phyloP scores from a whole-genome alignment of 1,140 invertebrate genomes.

The Trichomalopsis sarcophagae region DNA sequence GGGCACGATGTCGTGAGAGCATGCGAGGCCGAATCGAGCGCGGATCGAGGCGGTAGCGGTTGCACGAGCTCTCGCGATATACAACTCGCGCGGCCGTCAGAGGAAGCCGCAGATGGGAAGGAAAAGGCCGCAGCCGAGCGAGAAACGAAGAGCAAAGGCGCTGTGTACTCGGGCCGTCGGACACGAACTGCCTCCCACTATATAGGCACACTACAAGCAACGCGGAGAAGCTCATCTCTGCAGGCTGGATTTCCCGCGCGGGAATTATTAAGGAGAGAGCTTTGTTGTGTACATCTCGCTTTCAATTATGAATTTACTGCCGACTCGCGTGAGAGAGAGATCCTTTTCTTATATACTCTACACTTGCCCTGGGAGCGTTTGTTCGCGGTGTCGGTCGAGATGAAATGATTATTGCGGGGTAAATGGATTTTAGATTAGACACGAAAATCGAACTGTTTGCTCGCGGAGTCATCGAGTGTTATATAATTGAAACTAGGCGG shows the following conservation, averaged over 20 bases:
- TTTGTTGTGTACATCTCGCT: neutral
- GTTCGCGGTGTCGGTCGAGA: neutral
- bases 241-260: neutral
- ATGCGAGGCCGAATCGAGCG: neutral
- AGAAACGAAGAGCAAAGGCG: neutral
- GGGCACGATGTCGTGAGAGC: conserved; percentile 32
- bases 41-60: neutral
- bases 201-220: no score
- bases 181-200: neutral
- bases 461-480: no score
- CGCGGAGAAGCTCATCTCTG: no score
- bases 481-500: no score
- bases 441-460: neutral
- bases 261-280: neutral
- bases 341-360: conserved; percentile 11
- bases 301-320: conserved; percentile 40
- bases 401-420: neutral
- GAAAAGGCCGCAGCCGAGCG: neutral
- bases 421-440: neutral
- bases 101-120: neutral
- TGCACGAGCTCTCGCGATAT: neutral
- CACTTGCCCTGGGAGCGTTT: neutral
- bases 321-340: neutral
- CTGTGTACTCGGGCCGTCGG: neutral
- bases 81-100: neutral